Base-by-base conservation (phyloP, 92 coral and sea anemone species). In the Bergia sp. region DNA sequence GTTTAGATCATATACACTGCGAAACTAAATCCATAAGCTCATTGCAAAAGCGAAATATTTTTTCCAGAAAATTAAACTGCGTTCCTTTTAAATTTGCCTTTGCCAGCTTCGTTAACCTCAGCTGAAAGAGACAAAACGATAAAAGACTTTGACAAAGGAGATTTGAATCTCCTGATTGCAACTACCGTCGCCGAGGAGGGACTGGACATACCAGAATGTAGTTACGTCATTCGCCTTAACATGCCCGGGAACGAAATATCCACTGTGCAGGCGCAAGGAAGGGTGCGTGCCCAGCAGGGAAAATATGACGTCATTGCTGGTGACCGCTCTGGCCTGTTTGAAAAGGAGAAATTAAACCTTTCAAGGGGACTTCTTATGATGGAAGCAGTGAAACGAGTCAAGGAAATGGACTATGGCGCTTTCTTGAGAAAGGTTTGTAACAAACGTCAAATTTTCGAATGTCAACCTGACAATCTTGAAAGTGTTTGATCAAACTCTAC, bases 141-240 rank as follows among this genome's bases (percentile, higher is more conserved):
- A 80, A 84, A 90, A 10, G 91, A 91, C 37, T 96, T 96, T 89
- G 85, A 91, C 55, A 93, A 86, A 61, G 99, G 99, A 45, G 94
- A 92, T 20, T 91, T 92, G 88, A 96, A 96, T 77, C 92, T 96
- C 45, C 92, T 96, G 72, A 89, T 96, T n/a, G 99, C 98, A 16
- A 96, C 99, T 42, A 93, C 98, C 1, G 96, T 93, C 42, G 97
- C 98, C 47, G 95, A 95, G 85, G 99, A 90, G 74, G 92, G 92
- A 3, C 87, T 84, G 44, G 65, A 84, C 79, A 85, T 90, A 47
- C 72, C 80, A 4, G 77, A 90, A 47, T 90, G 92, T 79, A 85
- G 74, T 47, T 90, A 85, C 74, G 89, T 58, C 87, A 90, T 90
- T 75, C 82, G 84, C 58, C 81, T 79, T 16, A 90, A 85, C 38